Evolutionary conservation across 2,888 invertebrate genomes (phyloP).

Genomic region (Aelia acuminata): DNA sequence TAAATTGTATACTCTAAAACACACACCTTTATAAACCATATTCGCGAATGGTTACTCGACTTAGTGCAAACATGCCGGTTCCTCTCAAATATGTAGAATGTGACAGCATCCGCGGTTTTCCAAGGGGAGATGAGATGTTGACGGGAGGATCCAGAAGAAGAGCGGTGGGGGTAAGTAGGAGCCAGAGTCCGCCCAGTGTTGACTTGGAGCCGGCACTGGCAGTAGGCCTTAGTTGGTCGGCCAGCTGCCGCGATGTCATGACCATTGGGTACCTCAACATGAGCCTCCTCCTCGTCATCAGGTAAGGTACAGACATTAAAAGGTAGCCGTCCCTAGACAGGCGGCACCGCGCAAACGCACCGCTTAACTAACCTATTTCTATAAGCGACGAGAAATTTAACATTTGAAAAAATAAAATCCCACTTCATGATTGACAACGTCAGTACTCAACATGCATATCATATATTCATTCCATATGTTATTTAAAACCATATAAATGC

Average conservation of each 20-base stretch:
- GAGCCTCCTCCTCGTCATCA: constrained; percentile 6
- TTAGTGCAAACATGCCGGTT: neutral
- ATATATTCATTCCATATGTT: neutral
- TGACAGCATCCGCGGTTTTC: neutral
- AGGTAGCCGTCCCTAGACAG: neutral
- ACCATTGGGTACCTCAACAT: neutral
- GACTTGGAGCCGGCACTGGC: constrained; percentile 18
- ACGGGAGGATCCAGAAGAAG: constrained; percentile 5
- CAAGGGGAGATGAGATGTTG: neutral
- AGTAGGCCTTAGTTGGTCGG: constrained; percentile 23
- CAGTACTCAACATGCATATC: neutral
- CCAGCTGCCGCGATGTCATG: constrained; percentile 28
- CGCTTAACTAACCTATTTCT: neutral
- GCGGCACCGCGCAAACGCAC: constrained; percentile 7
- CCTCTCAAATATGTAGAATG: neutral
- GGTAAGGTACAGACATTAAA: neutral
- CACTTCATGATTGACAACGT: neutral
- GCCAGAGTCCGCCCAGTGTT: neutral
- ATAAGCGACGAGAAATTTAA: neutral
- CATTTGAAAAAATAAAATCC: neutral
- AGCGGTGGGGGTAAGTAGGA: constrained; percentile 35
- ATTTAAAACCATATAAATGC: neutral
- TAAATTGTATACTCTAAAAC: neutral
- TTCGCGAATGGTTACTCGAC: neutral
- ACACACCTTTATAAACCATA: neutral